These are phyloP conservation scores for Octonoba sinensis DNA, from an alignment of 2,888 invertebrate genomes.

Conservation along the genomic window DNA sequence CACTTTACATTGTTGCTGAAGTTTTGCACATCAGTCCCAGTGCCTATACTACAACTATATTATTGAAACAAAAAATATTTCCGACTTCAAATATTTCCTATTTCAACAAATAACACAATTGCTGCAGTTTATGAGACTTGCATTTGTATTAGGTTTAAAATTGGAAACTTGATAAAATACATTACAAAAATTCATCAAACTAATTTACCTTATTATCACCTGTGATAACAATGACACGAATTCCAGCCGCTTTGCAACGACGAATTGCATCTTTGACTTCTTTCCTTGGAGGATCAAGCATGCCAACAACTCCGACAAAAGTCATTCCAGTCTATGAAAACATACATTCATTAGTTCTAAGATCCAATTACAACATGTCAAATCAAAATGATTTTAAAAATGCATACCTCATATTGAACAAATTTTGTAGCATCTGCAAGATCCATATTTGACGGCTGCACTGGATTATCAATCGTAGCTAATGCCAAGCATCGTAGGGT, in stretches of 20 bases:
- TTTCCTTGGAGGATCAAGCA: constrained; percentile 99
- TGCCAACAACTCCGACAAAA: constrained; percentile 98
- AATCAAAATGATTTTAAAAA: neutral
- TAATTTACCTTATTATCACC: constrained; percentile 92
- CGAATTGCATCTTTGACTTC: constrained; percentile 96
- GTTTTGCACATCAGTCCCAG: too few relatives aligned
- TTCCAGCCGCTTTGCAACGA: constrained; percentile 97
- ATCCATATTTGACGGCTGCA: constrained; percentile 96
- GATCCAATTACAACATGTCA: neutral
- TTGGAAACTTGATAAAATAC: too few relatives aligned
- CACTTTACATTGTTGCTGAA: too few relatives aligned
- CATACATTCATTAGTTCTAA: neutral
- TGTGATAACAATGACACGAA: constrained; percentile 99
- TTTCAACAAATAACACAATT: too few relatives aligned
- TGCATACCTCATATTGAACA: constrained; percentile 90
- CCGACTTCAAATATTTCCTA: too few relatives aligned
- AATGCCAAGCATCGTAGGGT: constrained; percentile 96
- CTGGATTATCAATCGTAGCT: constrained; percentile 93
- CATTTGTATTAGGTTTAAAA: too few relatives aligned
- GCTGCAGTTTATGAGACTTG: too few relatives aligned
- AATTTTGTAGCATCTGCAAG: constrained; percentile 96
- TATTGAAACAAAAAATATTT: too few relatives aligned
- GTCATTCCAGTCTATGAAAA: constrained; percentile 77
- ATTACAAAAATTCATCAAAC: too few relatives aligned
- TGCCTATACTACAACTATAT: too few relatives aligned